These are phyloP conservation scores for Oxyruncus cristatus DNA, from an alignment of 2,113 vertebrate genomes.

Conservation along the genomic window DNA sequence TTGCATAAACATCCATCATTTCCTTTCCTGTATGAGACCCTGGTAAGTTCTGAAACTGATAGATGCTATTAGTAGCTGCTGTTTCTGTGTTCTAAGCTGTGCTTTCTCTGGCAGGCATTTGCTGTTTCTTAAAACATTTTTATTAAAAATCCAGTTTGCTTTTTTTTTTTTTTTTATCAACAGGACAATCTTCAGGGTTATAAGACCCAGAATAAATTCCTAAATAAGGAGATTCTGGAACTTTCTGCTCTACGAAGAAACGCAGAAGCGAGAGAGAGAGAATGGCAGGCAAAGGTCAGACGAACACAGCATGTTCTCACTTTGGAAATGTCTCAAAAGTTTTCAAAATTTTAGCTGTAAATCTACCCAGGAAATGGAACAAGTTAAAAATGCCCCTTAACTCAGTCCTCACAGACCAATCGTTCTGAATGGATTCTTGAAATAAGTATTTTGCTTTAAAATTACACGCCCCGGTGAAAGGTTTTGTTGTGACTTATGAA, in stretches of 20 bases:
- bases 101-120: not conserved
- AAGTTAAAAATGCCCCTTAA: not conserved
- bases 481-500: not conserved
- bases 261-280: conserved; percentile 86
- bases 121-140: not conserved
- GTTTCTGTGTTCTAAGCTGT: not conserved
- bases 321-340: not conserved
- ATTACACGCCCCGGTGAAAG: rapidly evolving
- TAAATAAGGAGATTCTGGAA: conserved; percentile 98
- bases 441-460: not conserved
- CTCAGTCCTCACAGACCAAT: not conserved
- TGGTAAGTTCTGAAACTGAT: not conserved
- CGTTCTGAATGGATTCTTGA: not conserved
- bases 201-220: conserved; percentile 95
- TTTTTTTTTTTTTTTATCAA: not conserved
- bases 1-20: rapidly evolving
- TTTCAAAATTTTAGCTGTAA: not conserved
- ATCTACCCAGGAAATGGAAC: not conserved
- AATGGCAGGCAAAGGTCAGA: conserved; percentile 89
- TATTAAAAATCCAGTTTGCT: not conserved
- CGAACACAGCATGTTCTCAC: not conserved
- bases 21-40: not conserved
- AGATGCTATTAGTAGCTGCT: not conserved
- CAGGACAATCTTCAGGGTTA: conserved; percentile 96
- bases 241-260: conserved; percentile 90